Base-by-base conservation (phyloP, 2,888 invertebrate species). In the Tromatobia lineatoria region DNA sequence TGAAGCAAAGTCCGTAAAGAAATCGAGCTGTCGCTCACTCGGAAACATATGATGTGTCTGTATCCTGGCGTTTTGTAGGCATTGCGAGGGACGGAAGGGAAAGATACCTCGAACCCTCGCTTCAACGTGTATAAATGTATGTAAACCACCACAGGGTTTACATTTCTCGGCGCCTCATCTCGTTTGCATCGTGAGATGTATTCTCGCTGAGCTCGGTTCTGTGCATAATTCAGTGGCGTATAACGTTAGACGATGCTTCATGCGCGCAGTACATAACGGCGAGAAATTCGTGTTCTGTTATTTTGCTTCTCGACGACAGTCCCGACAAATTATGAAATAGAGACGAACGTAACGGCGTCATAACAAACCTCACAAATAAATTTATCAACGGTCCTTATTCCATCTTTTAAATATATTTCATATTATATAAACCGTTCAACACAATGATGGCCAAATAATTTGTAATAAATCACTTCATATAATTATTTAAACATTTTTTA, bases 221-320 rank as follows among this genome's bases (percentile, higher is more conserved):
- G 82, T 80, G 80, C 80, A 85, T 85, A 85, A 85, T 85, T 85
- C 81, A 85, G 78, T 70, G 38, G 61, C 25, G 42, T 66, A 15
- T 64, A 50, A 80, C 54, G 80, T 80, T 80, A 70, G 67, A 77
- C 74, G 61, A 38, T 38, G 77, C 45, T 29, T 34, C 29, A 25
- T 25, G 13, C 4, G 34, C 29, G n/a, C 20, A 15, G n/a, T 7
- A 18, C 25, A 61, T 61, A 45, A 29, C 18, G 29, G 8, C 23
- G 61, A 13, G 50, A 34, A n/a, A 52, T 20, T 45, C 42, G 52
- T 38, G 61, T 34, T 25, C 54, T 34, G 54, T 45, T 29, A 45
- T 47, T 45, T 54, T 3, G 8, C 25, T 29, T 38, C 34, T 47
- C 67, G 3, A 13, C 15, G 64, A 34, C n/a, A 38, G 7, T 15